Base-by-base conservation (phyloP, 2,888 invertebrate genomes). In the Melieria picta region DNA sequence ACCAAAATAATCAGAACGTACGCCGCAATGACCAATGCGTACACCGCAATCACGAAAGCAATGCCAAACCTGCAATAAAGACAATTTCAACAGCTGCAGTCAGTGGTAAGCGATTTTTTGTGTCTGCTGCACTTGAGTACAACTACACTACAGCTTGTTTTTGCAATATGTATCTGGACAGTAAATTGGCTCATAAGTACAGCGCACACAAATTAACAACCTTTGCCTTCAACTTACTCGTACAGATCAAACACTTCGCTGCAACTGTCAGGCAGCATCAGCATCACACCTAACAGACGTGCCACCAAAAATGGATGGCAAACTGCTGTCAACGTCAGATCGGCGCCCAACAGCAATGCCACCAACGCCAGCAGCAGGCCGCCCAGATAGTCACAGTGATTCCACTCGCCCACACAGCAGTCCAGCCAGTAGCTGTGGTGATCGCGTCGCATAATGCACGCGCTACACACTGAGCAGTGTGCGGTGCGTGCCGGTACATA, bases 381-480 rank as follows among this genome's bases (percentile, higher is more conserved):
- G 65, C 89, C 85, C 64, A 95, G 82, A 83, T 94, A 97, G 85
- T 92, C 92, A 65, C 90, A 89, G 78, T 94, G 92, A 84, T 97
- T 97, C 72, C 90, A 91, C 77, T 91, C 90, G 10, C 95, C 93
- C 75, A 97, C 90, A 85, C 97, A 97, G 82, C 94, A 94, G 81
- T 94, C 92, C 86, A 95, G 89, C 94, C 94, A 94, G 83, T 91
- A 92, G 82, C 95, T 93, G 87, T 94, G 93, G 86, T 93, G 93
- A 82, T 93, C 93, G 79, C 93, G 90, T 77, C 92, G 91, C 74
- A 92, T 89, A 42, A 96, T 91, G 85, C 95, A 95, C 63, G 91
- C 91, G 82, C 94, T 92, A 85, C 97, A 98, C 70, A 93, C 89
- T 76, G 90, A 89, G 84, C 97, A 97, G 82, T 96, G 95, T 81